Conservation (phyloP, 1,140 invertebrate genomes). For the Drosophila gunungcola region DNA sequence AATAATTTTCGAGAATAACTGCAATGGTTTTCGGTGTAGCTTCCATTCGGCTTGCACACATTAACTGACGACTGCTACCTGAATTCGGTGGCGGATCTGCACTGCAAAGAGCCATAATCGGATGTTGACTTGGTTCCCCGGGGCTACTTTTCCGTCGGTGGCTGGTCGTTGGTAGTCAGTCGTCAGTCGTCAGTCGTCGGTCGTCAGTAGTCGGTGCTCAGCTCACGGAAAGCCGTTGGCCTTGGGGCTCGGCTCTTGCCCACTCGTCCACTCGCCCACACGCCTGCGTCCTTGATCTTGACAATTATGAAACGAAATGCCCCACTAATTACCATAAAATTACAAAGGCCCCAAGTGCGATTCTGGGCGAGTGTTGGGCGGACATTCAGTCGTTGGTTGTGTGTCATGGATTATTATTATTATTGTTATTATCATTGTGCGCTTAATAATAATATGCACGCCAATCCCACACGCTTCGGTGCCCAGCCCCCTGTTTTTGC, state of each 20-base stretch:
- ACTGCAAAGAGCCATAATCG: conserved; percentile 34
- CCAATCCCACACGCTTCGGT: conserved; percentile 41
- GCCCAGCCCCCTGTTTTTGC: conserved; percentile 29
- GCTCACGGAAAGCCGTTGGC: conserved; percentile 1
- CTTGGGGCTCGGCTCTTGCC: conserved; percentile 4
- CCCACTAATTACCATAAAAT: conserved; percentile 72
- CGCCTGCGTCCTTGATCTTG: conserved; percentile 72
- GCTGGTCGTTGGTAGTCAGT: background rate
- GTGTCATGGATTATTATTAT: conserved; percentile 34
- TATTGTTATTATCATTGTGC: conserved; percentile 39
- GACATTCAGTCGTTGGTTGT: background rate
- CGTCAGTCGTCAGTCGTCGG: background rate
- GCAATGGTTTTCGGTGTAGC: no score
- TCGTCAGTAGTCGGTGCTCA: background rate
- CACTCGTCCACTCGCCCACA: conserved; percentile 44
- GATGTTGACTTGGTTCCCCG: conserved; percentile 31
- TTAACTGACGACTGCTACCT: background rate
- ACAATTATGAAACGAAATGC: conserved; percentile 66
- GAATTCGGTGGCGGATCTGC: background rate
- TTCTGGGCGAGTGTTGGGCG: conserved; percentile 26
- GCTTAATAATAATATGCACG: conserved; percentile 52
- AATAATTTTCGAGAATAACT: no score
- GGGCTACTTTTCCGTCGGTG: conserved; percentile 23
- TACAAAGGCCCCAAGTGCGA: conserved; percentile 58
- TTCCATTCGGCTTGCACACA: no score